phyloP scores from a whole-genome alignment of 2,888 invertebrate genomes.

The Trichopoda pennipes region DNA sequence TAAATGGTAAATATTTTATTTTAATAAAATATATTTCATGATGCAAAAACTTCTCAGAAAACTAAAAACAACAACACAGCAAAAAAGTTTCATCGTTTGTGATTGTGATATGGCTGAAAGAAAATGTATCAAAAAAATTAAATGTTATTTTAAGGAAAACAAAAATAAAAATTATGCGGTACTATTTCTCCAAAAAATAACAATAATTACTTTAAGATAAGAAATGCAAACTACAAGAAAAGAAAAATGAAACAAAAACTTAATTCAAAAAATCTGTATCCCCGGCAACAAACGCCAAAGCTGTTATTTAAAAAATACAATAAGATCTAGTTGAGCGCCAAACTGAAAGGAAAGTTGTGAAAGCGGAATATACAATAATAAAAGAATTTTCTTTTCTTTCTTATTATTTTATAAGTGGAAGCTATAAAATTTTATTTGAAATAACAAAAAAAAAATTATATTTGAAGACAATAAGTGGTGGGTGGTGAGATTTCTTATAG shows the following conservation, averaged over 20 bases:
- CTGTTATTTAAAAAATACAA: too few relatives aligned
- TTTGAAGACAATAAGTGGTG: constrained; percentile 2
- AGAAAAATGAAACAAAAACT: constrained; percentile 52
- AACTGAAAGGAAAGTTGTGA: not conserved
- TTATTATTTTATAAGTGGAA: constrained; percentile 12
- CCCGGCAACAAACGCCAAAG: too few relatives aligned
- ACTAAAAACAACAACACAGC: constrained; percentile 24
- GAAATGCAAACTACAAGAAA: constrained; percentile 43
- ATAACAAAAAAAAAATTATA: not conserved
- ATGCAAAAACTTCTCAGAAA: constrained; percentile 41
- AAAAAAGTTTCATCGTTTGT: constrained; percentile 22
- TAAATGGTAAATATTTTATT: constrained; percentile 39
- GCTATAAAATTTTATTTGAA: constrained; percentile 38
- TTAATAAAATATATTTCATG: constrained; percentile 31
- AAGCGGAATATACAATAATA: not conserved
- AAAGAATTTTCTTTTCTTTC: constrained; percentile 24
- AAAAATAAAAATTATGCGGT: constrained; percentile 12
- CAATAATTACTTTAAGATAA: constrained; percentile 29
- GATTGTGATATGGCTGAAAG: constrained; percentile 16
- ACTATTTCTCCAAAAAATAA: constrained; percentile 1
- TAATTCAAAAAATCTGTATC: constrained; percentile 25
- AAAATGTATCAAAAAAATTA: constrained; percentile 50
- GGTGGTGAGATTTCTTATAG: not conserved
- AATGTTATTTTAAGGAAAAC: constrained; percentile 52
- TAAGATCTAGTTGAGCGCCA: not conserved